phyloP scores from a whole-genome alignment of 2,888 invertebrate genomes.

The Autographa gamma region DNA sequence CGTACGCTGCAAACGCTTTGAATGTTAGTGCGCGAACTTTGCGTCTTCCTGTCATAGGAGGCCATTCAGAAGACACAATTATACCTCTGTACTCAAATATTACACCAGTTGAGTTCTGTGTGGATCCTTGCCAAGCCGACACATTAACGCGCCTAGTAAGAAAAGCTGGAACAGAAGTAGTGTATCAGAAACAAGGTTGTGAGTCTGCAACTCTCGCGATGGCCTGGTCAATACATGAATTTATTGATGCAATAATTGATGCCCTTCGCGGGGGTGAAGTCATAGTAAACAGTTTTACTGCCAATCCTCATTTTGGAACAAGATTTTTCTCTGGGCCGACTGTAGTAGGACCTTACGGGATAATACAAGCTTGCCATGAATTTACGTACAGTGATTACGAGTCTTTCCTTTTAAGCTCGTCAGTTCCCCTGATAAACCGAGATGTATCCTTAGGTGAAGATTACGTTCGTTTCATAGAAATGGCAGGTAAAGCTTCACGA shows the following conservation, averaged over 20 bases:
- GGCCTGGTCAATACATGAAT: slow-evolving; percentile 77
- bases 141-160: slow-evolving; percentile 72
- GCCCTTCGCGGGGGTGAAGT: slow-evolving; percentile 69
- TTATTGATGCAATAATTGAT: slow-evolving; percentile 68
- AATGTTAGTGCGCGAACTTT: slow-evolving; percentile 65
- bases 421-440: slow-evolving; percentile 67
- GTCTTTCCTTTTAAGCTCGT: slow-evolving; percentile 60
- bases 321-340: slow-evolving; percentile 77
- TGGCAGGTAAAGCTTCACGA: slow-evolving; percentile 23
- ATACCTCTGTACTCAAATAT: slow-evolving; percentile 78
- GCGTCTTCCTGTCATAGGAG: slow-evolving; percentile 76
- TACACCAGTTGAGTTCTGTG: slow-evolving; percentile 56
- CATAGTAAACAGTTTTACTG: slow-evolving; percentile 68
- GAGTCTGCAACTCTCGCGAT: slow-evolving; percentile 70
- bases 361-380: slow-evolving; percentile 63
- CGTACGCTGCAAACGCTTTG: slow-evolving; percentile 66
- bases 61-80: slow-evolving; percentile 77
- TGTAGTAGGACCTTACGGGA: slow-evolving; percentile 69
- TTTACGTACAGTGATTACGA: slow-evolving; percentile 72
- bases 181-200: slow-evolving; percentile 68
- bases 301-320: slow-evolving; percentile 76
- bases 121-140: slow-evolving; percentile 68
- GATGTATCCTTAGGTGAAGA: slow-evolving; percentile 74
- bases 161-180: slow-evolving; percentile 72
- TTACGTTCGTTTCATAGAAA: slow-evolving; percentile 64